Base-by-base conservation (phyloP, 2,797 vertebrate genomes). In the Pseudochromis fuscus region DNA sequence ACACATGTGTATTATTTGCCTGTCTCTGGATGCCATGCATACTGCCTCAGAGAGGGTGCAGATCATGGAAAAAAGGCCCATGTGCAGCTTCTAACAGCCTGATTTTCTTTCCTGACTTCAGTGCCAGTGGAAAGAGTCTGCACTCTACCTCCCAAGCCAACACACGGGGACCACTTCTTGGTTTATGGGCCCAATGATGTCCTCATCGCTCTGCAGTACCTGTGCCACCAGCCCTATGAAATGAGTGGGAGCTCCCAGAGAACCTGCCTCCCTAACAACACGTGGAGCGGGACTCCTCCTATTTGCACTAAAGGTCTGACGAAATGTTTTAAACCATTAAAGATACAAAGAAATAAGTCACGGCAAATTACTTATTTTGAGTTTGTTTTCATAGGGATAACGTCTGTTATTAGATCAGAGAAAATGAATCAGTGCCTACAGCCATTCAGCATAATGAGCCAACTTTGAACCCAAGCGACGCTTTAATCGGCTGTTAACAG, bases 281-380 rank as follows among this genome's bases (percentile, higher is more conserved):
- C 95, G 64, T 99, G 97, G 98, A 97, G 96, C 65, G 97, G 96
- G 57, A 94, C 93, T 60, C 92, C 95, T 67, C 96, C 97, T 38
- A 88, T 95, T 77, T 99, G 98, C 87, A 94, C 93, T 74, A 96
- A 95, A 97, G 97, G 98, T 99, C 70, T 70, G 73, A 72, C 15
- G 30, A 24, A 16, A 21, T 57, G 2, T 49, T 1, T 12, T 8
- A 21, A 61, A 50, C 63, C 27, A 69, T 76, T 27, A 55, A 2
- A 38, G n/a, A 45, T 13, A 18, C n/a, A 48, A 37, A 35, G 15
- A 9, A 6, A 27, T 50, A 10, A 49, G 37, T 73, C 19, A 44
- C 19, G 49, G 16, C 27, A 55, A 64, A 55, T 3, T 42, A 16
- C 27, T 63, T 0, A 19, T 58, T 65, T 25, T 40, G 2, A 4